Conservation (phyloP, 1,140 invertebrate species). For the Druon quercuslanigerum region DNA sequence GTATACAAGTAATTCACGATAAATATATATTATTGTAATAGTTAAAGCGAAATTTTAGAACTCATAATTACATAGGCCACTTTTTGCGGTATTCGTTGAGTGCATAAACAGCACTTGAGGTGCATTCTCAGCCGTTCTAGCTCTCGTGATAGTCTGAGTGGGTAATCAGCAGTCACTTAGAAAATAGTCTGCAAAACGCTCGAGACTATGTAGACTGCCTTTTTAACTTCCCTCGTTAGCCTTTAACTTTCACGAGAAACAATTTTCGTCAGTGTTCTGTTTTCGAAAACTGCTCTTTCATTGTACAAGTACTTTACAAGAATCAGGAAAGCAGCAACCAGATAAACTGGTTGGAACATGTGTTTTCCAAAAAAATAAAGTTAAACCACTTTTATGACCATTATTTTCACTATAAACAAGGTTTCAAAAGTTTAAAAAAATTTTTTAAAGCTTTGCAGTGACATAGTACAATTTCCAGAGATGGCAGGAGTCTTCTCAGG, state of each 20-base stretch:
- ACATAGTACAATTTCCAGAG: too few relatives aligned
- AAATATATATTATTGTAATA: background rate
- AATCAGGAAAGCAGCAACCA: too few relatives aligned
- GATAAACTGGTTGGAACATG: too few relatives aligned
- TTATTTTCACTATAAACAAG: too few relatives aligned
- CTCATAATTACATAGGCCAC: conserved; percentile 1
- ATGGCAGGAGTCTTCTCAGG: too few relatives aligned
- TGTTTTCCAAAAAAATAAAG: too few relatives aligned
- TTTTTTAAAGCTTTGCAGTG: too few relatives aligned
- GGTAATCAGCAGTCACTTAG: conserved; percentile 13
- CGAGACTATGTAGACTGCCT: background rate
- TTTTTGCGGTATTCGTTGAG: conserved; percentile 6
- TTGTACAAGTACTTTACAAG: too few relatives aligned
- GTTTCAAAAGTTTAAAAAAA: too few relatives aligned
- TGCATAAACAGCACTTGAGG: conserved; percentile 9
- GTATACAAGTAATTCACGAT: background rate
- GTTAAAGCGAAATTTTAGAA: background rate
- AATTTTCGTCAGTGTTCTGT: background rate
- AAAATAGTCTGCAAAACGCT: conserved; percentile 15
- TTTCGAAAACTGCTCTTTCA: too few relatives aligned
- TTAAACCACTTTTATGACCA: too few relatives aligned
- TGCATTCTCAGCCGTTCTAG: conserved; percentile 4
- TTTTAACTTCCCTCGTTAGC: background rate
- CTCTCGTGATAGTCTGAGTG: conserved; percentile 5
- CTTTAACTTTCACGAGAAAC: background rate